A percentile compares a stretch with the other conserved stretches of the same genome.
These are phyloP conservation scores for Porites rus DNA, from an alignment of 92 coral and sea anemone genomes.

Conservation along the genomic window DNA sequence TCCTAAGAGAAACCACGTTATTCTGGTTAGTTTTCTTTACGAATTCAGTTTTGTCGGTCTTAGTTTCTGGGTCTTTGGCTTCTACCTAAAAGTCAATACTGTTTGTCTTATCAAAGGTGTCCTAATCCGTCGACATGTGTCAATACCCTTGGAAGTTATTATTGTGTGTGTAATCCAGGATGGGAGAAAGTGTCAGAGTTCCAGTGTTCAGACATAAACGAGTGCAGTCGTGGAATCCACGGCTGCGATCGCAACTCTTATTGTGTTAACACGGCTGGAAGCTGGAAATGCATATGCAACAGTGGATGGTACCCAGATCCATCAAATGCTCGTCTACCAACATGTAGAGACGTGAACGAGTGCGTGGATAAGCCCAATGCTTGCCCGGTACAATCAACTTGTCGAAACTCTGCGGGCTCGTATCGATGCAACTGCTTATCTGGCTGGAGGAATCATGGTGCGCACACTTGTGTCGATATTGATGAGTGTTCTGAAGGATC, in stretches of 20 bases:
- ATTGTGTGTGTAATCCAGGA: constrained; percentile 67
- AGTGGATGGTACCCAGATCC: constrained; percentile 79
- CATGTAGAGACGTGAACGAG: constrained; percentile 51
- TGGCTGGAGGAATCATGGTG: constrained; percentile 62
- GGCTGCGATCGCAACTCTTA: constrained; percentile 66
- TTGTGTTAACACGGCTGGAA: constrained; percentile 91
- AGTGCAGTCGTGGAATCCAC: constrained; percentile 78
- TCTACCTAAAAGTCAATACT: not conserved
- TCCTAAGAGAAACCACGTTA: no score
- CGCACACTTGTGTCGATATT: constrained; percentile 51
- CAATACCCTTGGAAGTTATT: constrained; percentile 70
- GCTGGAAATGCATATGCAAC: constrained; percentile 87
- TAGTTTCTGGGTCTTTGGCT: not conserved
- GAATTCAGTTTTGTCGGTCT: not conserved
- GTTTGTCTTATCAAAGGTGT: constrained; percentile 43
- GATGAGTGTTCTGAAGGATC: constrained; percentile 50
- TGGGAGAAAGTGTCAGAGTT: constrained; percentile 62
- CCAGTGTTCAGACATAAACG: constrained; percentile 68
- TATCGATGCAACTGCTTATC: constrained; percentile 55
- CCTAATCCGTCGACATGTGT: constrained; percentile 60
- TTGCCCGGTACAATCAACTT: constrained; percentile 52
- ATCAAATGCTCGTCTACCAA: constrained; percentile 44
- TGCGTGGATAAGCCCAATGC: constrained; percentile 60
- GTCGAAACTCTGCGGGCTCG: constrained; percentile 63
- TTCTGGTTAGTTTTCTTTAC: no score